phyloP scores from a whole-genome alignment of 2,888 invertebrate genomes.

The Pristionchus maxplancki region DNA sequence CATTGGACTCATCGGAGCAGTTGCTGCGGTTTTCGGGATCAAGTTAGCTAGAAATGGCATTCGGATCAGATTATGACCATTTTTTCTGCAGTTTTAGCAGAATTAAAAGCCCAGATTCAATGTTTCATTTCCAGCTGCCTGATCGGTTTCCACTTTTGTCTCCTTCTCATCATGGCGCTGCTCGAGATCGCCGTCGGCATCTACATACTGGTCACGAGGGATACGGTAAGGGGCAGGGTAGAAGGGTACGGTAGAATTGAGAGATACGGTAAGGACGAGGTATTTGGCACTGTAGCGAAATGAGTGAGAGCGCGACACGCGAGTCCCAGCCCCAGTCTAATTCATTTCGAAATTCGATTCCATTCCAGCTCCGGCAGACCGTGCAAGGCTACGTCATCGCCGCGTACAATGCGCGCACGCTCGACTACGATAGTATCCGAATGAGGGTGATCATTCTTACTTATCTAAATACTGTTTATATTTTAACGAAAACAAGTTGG shows the following conservation, averaged over 20 bases:
- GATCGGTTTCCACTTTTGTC: conserved; percentile 52
- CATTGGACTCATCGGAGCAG: conserved; percentile 68
- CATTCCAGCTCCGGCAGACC: conserved; percentile 60
- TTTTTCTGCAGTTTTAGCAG: no score
- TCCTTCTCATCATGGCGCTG: conserved; percentile 66
- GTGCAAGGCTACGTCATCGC: conserved; percentile 64
- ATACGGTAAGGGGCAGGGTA: conserved; percentile 55
- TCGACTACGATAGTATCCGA: conserved; percentile 51
- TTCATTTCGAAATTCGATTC: no score
- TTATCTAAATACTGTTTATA: no score
- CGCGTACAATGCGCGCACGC: conserved; percentile 59
- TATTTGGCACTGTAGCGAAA: no score
- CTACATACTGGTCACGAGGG: conserved; percentile 62
- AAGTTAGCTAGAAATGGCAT: not conserved
- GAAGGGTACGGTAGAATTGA: no score
- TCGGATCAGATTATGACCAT: no score
- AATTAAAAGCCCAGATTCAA: no score
- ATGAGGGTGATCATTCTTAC: conserved; percentile 49
- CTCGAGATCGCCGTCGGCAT: conserved; percentile 71
- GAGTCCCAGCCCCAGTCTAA: no score
- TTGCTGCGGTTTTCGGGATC: conserved; percentile 52
- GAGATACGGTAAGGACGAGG: no score
- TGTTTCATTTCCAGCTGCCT: not conserved
- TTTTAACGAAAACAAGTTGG: no score
- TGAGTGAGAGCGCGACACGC: not conserved